phyloP scores from a whole-genome alignment of 2,888 invertebrate species.

The Rhagophthalmus giganteus region DNA sequence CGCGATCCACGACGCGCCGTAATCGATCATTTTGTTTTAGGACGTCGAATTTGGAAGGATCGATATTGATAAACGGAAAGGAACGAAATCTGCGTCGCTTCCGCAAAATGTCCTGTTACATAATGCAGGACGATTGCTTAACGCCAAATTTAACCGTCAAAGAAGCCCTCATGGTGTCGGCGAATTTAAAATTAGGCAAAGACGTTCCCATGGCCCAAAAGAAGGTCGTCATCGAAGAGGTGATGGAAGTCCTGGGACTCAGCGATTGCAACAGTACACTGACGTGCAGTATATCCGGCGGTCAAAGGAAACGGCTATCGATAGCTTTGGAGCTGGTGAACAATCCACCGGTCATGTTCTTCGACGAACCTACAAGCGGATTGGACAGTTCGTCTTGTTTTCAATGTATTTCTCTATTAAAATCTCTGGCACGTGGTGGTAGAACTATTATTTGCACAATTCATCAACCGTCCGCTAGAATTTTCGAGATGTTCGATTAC shows the following conservation, averaged over 20 bases:
- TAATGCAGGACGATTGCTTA: slow-evolving; percentile 93
- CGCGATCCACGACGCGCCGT: too few relatives aligned
- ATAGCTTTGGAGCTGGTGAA: slow-evolving; percentile 92
- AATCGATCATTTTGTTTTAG: too few relatives aligned
- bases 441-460: slow-evolving; percentile 95
- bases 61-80: slow-evolving; percentile 85
- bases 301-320: slow-evolving; percentile 87
- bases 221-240: slow-evolving; percentile 81
- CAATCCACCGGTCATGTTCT: slow-evolving; percentile 97
- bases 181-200: slow-evolving; percentile 87
- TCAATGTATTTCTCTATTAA: slow-evolving; percentile 86
- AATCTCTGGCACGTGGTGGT: slow-evolving; percentile 83
- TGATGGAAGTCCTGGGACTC: slow-evolving; percentile 81
- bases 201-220: slow-evolving; percentile 72
- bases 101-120: slow-evolving; percentile 93
- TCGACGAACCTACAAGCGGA: slow-evolving; percentile 93
- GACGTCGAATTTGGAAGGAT: slow-evolving; percentile 82
- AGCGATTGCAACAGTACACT: slow-evolving; percentile 78
- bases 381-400: slow-evolving; percentile 93
- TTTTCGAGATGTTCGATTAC: slow-evolving; percentile 95
- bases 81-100: slow-evolving; percentile 84
- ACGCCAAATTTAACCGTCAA: slow-evolving; percentile 87
- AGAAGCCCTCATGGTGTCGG: slow-evolving; percentile 93
- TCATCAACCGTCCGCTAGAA: slow-evolving; percentile 92
- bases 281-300: slow-evolving; percentile 82